Evolutionary conservation across 2,888 invertebrate genomes (phyloP).

Genomic region (Lathronympha strigana): DNA sequence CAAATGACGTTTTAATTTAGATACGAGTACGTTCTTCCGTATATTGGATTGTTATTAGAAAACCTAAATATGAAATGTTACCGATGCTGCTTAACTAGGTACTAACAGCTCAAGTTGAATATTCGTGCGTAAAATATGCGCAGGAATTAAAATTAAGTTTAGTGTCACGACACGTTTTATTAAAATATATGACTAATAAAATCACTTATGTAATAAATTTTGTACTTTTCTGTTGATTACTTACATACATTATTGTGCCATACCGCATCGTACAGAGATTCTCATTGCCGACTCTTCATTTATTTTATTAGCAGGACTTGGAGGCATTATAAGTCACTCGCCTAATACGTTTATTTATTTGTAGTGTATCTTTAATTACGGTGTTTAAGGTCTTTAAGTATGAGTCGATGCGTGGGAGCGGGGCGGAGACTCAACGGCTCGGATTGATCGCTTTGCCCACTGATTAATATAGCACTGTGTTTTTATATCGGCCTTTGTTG

Average conservation of each 20-base stretch:
- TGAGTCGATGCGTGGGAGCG: slow-evolving; percentile 61
- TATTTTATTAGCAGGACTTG: slow-evolving; percentile 76
- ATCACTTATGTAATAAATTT: not conserved
- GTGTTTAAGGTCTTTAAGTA: slow-evolving; percentile 58
- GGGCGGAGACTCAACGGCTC: slow-evolving; percentile 46
- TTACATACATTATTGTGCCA: slow-evolving; percentile 46
- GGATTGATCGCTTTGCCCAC: slow-evolving; percentile 42
- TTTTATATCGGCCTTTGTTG: slow-evolving; percentile 8
- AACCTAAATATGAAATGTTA: not conserved
- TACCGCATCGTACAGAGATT: slow-evolving; percentile 47
- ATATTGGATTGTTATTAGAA: not conserved
- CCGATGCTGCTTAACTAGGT: not conserved
- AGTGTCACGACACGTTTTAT: not conserved
- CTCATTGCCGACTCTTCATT: slow-evolving; percentile 68
- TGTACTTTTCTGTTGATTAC: not conserved
- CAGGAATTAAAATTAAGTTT: not conserved
- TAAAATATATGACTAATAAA: not conserved
- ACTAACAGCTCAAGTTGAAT: not conserved
- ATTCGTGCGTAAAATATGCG: not conserved
- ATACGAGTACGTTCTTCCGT: too few species aligned
- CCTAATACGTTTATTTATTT: slow-evolving; percentile 76
- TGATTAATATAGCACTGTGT: slow-evolving; percentile 38
- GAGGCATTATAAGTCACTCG: slow-evolving; percentile 73
- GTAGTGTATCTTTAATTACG: slow-evolving; percentile 71
- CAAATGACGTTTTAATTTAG: not conserved